Evolutionary conservation across 92 coral and sea anemone genomes (phyloP).

Genomic region (Zoanthus sociatus): DNA sequence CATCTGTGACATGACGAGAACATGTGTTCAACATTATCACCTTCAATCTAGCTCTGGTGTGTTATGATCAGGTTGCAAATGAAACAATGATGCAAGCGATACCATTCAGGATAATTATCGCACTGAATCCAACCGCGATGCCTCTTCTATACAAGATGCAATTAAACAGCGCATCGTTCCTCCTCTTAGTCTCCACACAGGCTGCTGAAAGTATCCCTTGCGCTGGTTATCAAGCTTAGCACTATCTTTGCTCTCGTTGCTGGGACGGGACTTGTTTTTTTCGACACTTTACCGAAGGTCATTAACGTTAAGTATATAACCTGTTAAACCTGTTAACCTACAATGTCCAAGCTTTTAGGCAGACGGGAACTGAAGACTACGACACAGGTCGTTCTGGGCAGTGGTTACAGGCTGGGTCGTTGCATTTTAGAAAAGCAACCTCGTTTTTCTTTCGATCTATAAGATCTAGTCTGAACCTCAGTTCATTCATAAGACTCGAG

Average conservation of each 20-base stretch:
- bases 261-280: background rate
- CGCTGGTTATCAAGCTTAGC: background rate
- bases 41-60: too few species aligned
- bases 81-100: too few species aligned
- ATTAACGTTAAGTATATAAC: background rate
- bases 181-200: too few species aligned
- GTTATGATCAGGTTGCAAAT: too few species aligned
- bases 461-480: slow-evolving; percentile 47
- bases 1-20: too few species aligned
- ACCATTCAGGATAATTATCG: too few species aligned
- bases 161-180: too few species aligned
- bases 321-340: slow-evolving; percentile 14
- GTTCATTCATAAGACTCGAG: background rate
- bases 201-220: too few species aligned
- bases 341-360: slow-evolving; percentile 41
- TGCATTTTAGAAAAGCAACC: slow-evolving; percentile 57
- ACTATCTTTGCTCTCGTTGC: slow-evolving; percentile 7
- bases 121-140: too few species aligned
- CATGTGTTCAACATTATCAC: too few species aligned
- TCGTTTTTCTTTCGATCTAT: slow-evolving; percentile 59
- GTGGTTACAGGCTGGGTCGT: slow-evolving; percentile 56
- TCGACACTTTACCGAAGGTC: background rate
- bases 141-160: too few species aligned
- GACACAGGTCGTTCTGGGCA: slow-evolving; percentile 55
- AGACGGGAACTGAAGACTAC: slow-evolving; percentile 29